phyloP scores from a whole-genome alignment of 2,797 vertebrate species.

The Xerus rutilus region DNA sequence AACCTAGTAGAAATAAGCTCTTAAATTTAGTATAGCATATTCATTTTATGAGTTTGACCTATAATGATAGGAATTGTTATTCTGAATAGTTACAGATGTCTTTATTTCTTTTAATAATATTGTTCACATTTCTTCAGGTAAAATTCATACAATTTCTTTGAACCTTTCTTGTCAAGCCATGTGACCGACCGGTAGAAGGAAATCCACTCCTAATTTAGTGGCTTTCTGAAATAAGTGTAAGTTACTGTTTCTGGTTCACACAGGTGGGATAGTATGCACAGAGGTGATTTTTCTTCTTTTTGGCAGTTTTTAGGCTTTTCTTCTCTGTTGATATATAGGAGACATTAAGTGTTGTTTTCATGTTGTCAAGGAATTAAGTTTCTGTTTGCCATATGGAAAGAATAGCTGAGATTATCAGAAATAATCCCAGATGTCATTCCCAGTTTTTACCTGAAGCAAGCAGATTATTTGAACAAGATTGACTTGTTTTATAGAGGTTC shows the following conservation, averaged over 20 bases:
- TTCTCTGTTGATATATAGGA: not conserved
- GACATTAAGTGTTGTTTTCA: constrained; percentile 28
- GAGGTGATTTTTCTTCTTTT: constrained; percentile 32
- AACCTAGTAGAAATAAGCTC: not conserved
- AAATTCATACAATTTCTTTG: too few species aligned
- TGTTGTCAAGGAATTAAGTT: not conserved
- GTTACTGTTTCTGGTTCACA: constrained; percentile 46
- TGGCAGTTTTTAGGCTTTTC: not conserved
- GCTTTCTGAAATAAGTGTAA: constrained; percentile 60
- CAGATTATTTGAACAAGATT: constrained; percentile 27
- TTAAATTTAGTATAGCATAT: not conserved
- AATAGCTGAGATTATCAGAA: constrained; percentile 45
- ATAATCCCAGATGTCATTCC: not conserved
- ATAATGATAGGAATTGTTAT: not conserved
- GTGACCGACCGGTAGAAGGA: constrained; percentile 22
- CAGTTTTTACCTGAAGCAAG: constrained; percentile 1
- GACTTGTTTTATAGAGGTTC: not conserved
- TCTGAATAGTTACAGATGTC: constrained; percentile 39
- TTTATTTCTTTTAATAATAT: constrained; percentile 16
- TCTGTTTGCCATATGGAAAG: constrained; percentile 38
- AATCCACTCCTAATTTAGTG: constrained; percentile 42
- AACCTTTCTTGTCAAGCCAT: constrained; percentile 24
- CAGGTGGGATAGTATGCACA: not conserved
- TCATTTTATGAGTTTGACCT: constrained; percentile 38
- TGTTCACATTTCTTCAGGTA: too few species aligned